These are phyloP conservation scores for Thryonomys swinderianus DNA, from an alignment of 2,113 vertebrate species.

Conservation along the genomic window DNA sequence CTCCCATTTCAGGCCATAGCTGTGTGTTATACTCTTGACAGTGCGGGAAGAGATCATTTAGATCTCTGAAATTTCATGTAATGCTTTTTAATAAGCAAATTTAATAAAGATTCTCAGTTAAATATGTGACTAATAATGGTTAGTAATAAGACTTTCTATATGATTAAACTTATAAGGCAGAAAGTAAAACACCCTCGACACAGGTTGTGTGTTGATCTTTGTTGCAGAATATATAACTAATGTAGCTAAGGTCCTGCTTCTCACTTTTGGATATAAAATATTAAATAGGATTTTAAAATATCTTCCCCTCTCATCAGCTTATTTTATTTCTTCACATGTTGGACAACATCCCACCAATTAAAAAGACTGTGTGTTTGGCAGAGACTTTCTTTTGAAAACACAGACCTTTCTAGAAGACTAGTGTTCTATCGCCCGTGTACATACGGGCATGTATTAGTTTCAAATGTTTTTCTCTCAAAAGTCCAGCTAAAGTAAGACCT, in stretches of 20 bases:
- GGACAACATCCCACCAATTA: conserved; percentile 44
- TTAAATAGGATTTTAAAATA: conserved; percentile 42
- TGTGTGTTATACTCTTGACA: conserved; percentile 37
- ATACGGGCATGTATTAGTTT: neutral
- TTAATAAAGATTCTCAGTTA: conserved; percentile 49
- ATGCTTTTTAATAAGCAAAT: conserved; percentile 36
- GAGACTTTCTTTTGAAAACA: conserved; percentile 17
- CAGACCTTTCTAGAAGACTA: conserved; percentile 26
- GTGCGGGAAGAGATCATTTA: neutral
- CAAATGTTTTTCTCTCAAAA: conserved; percentile 52
- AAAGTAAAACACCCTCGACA: neutral
- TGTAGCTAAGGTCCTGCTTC: neutral
- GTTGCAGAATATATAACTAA: neutral
- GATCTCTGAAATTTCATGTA: neutral
- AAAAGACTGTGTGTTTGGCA: conserved; percentile 54
- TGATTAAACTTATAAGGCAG: conserved; percentile 37
- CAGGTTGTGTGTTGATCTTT: neutral
- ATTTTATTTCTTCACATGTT: conserved; percentile 22
- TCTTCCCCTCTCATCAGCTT: neutral
- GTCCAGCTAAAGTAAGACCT: neutral
- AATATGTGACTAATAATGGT: neutral
- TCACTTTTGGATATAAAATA: neutral
- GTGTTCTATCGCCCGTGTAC: neutral
- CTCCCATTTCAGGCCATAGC: conserved; percentile 4
- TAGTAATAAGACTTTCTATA: conserved; percentile 14